These are phyloP conservation scores for Machimus rusticus DNA, from an alignment of 2,888 invertebrate species.

Conservation along the genomic window DNA sequence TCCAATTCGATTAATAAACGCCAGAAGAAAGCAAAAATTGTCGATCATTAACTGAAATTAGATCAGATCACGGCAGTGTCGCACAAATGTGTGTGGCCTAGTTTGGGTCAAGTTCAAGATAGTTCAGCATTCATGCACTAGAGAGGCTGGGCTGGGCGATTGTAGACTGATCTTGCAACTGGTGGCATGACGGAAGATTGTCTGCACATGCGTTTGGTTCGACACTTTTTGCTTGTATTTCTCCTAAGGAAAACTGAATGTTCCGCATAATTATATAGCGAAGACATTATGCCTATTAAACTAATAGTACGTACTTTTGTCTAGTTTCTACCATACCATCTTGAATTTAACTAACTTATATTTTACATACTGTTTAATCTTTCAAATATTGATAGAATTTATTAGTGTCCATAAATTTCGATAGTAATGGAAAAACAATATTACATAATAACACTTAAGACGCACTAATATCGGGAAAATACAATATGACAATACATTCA, in stretches of 20 bases:
- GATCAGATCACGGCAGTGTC: constrained; percentile 1
- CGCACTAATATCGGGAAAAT: no score
- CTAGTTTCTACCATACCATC: no score
- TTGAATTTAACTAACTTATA: no score
- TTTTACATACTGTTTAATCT: no score
- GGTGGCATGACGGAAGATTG: not conserved
- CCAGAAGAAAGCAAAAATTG: constrained; percentile 17
- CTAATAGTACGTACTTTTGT: no score
- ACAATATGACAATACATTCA: no score
- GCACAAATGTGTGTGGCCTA: constrained; percentile 13
- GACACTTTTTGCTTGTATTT: not conserved
- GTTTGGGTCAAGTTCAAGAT: constrained; percentile 27
- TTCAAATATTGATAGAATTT: no score
- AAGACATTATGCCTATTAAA: not conserved
- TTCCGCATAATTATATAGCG: not conserved
- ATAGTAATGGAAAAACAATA: no score
- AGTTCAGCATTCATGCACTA: not conserved
- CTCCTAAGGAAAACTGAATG: not conserved
- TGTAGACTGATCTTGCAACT: not conserved
- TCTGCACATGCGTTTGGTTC: not conserved
- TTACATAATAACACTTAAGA: no score
- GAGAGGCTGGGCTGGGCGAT: not conserved
- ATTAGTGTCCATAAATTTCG: no score
- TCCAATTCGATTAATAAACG: not conserved
- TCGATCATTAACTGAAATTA: constrained; percentile 18